These are phyloP conservation scores for Rattus rattus DNA, from an alignment of 2,113 vertebrate genomes.

Conservation along the genomic window DNA sequence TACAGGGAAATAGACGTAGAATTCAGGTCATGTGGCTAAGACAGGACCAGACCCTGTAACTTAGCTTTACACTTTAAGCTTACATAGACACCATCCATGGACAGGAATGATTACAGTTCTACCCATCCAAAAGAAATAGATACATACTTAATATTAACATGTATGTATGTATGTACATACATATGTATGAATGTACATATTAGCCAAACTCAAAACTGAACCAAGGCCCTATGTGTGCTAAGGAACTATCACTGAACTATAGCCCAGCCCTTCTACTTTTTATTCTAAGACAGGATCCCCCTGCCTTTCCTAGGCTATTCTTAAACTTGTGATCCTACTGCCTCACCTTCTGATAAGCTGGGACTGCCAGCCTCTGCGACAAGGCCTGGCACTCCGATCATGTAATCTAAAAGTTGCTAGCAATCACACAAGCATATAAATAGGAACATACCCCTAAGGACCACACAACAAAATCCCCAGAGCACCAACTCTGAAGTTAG, in stretches of 20 bases:
- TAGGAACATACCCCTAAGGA: neutral
- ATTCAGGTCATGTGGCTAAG: neutral
- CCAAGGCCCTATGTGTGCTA: no score
- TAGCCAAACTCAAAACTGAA: neutral
- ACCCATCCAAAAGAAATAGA: neutral
- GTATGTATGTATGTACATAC: neutral
- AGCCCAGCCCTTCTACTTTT: neutral
- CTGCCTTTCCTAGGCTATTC: neutral
- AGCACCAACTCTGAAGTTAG: neutral
- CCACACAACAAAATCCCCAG: neutral
- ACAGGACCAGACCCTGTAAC: rapidly evolving
- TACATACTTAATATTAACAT: neutral
- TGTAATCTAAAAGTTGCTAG: neutral
- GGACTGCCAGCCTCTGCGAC: neutral
- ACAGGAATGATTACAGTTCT: neutral
- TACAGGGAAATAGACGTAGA: neutral
- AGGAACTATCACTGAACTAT: neutral
- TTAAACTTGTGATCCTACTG: neutral
- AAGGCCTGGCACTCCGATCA: neutral
- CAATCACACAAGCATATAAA: neutral
- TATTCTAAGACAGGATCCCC: neutral
- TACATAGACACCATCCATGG: neutral
- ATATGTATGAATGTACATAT: neutral
- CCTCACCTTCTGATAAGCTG: neutral
- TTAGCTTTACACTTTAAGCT: neutral